Conservation (phyloP, 2,888 invertebrate species). For the Formica aserva region DNA sequence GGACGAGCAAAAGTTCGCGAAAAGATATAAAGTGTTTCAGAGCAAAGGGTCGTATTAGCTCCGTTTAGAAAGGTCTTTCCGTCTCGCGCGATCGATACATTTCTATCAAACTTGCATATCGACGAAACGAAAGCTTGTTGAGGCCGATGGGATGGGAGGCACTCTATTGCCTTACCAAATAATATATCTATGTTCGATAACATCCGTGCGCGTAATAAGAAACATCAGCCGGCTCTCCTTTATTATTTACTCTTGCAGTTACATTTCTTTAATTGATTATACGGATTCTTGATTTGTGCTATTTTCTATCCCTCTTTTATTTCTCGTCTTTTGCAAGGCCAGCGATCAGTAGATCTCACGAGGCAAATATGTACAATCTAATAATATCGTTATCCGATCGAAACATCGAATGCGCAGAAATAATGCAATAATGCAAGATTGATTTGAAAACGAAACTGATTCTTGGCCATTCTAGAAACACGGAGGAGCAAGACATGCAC, state of each 20-base stretch:
- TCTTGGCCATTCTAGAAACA: constrained; percentile 66
- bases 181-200: constrained; percentile 15
- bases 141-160: constrained; percentile 28
- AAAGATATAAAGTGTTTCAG: neutral
- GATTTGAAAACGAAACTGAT: constrained; percentile 56
- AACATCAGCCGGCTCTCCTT: constrained; percentile 47
- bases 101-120: constrained; percentile 44
- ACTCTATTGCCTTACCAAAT: constrained; percentile 24
- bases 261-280: constrained; percentile 30
- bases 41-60: constrained; percentile 4
- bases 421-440: neutral
- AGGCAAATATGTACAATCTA: neutral
- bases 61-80: constrained; percentile 29
- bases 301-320: neutral
- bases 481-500: constrained; percentile 71
- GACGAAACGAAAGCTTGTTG: constrained; percentile 25
- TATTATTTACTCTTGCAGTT: constrained; percentile 16
- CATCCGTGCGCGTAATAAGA: neutral
- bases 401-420: constrained; percentile 14
- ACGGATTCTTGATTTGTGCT: constrained; percentile 9
- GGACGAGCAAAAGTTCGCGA: neutral
- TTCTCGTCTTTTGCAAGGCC: constrained; percentile 10
- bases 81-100: constrained; percentile 22
- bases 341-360: constrained; percentile 36
- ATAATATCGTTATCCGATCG: constrained; percentile 16